Base-by-base conservation (phyloP, 2,113 vertebrate species). In the Archilochus colubris region DNA sequence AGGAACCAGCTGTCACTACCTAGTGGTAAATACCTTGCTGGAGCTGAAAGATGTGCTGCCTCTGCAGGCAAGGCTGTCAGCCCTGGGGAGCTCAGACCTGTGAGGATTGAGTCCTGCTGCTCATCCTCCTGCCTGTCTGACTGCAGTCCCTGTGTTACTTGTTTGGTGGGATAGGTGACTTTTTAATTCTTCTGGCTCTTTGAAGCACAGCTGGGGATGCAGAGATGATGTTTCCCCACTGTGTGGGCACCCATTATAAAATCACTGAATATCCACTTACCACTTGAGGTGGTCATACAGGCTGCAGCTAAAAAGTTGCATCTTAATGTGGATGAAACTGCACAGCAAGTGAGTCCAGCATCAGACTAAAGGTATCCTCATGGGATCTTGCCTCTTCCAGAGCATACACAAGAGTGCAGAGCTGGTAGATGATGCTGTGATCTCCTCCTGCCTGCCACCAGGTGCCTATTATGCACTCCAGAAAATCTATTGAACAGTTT, bases 41-140 rank as follows among this genome's bases (percentile, higher is more conserved):
- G 50, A 75, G 46, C 30, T 43, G 50, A 54, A 36, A 75, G 24
- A 14, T 17, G 16, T 7, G 43, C 43, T 82, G 67, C 30, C 10
- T 38, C n/a, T 18, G 54, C 0, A 1, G 12, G 23, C 17, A 67
- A 31, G 53, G 12, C 57, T 6, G 1, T 46, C 11, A 38, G 43
- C 14, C 53, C 30, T 12, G 3, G 6, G 18, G 14, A 14, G 2
- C 51, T 78, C 48, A 5, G 7, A 30, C 51, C 31, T 6, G 25
- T 0, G 1, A 43, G 31, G 25, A 12, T 2, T 48, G 22, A 31
- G 43, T n/a, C 44, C 48, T 67, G 3, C n/a, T 44, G 36, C 25
- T 48, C 30, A 51, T 88, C 36, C 55, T 61, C 7, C 30, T 80
- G 72, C 24, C 50, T 36, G 23, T 27, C 62, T 70, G 14, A 43